Conservation (phyloP, 2,113 vertebrate genomes). For the Rhynchomys soricoides region DNA sequence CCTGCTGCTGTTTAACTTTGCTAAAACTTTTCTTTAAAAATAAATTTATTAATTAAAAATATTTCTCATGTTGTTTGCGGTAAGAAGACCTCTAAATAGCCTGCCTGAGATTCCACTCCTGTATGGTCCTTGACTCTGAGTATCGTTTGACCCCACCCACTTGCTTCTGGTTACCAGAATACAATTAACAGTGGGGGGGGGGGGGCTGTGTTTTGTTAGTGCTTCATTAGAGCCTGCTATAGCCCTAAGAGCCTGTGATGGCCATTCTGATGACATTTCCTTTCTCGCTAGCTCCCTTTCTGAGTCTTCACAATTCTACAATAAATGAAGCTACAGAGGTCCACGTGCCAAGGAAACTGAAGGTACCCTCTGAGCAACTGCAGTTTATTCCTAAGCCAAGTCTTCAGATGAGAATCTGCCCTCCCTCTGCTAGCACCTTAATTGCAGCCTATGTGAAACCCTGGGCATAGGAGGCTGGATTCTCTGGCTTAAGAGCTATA, state of each 20-base stretch:
- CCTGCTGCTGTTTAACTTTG: neutral
- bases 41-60: neutral
- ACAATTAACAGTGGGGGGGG: neutral
- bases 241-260: neutral
- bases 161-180: neutral
- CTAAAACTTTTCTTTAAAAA: neutral
- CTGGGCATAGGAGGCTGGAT: neutral
- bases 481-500: neutral
- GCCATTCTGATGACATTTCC: neutral
- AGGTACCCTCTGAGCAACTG: neutral
- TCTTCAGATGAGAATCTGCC: neutral
- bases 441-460: neutral
- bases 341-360: neutral
- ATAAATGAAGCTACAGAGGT: neutral
- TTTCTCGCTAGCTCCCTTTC: neutral
- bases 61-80: neutral
- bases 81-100: neutral
- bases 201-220: neutral
- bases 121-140: neutral
- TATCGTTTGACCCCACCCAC: neutral
- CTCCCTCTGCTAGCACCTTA: neutral
- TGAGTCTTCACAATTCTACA: neutral
- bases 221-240: neutral
- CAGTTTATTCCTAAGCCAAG: neutral
- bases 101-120: neutral